Conservation (phyloP, 2,113 vertebrate species). For the Laticauda laticaudata region DNA sequence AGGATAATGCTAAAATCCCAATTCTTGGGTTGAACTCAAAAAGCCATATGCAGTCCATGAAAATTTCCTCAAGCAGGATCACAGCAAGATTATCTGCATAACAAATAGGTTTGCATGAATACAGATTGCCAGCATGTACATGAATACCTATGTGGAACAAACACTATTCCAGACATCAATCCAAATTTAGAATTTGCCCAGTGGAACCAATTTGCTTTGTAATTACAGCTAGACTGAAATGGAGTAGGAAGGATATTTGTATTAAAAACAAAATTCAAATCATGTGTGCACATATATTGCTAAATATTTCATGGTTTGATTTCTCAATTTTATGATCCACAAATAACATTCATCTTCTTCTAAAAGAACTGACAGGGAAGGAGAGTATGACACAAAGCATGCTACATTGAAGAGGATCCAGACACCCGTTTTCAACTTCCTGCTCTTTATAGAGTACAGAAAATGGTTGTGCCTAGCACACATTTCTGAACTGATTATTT, state of each 20-base stretch:
- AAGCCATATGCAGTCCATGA: not conserved
- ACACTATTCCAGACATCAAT: not conserved
- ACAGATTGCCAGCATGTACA: not conserved
- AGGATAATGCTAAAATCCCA: not conserved
- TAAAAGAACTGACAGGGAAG: not conserved
- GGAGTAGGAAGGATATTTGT: not conserved
- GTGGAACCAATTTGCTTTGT: not conserved
- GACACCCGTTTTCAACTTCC: not conserved
- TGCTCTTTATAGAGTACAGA: not conserved
- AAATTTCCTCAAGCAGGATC: not conserved
- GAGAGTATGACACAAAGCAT: not conserved
- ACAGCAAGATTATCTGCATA: not conserved
- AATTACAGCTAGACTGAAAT: not conserved
- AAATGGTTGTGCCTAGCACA: not conserved
- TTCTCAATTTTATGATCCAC: not conserved
- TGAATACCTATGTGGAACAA: not conserved
- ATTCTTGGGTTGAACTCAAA: not conserved
- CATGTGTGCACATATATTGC: not conserved
- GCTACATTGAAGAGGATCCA: not conserved
- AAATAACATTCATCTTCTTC: not conserved
- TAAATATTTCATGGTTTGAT: not conserved
- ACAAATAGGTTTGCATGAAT: not conserved
- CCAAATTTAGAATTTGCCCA: not conserved
- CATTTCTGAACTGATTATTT: not conserved
- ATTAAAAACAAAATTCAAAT: not conserved